Percentiles rank a stretch among this genome's conserved stretches.
phyloP scores from a whole-genome alignment of 2,888 invertebrate species.

The Agriopis marginaria region DNA sequence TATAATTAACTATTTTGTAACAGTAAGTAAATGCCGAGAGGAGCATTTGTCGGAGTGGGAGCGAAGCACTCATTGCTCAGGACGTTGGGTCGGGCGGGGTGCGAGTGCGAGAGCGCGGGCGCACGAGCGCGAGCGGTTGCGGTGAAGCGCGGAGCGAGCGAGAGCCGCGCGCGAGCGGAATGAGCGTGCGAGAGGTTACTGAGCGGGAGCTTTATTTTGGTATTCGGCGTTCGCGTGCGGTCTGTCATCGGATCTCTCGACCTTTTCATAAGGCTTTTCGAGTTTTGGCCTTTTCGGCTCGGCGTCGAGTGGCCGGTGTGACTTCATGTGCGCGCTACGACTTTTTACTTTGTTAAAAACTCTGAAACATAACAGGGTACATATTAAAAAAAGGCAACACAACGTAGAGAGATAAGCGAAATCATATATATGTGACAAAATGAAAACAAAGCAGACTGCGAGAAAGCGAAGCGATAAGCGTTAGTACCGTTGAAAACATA shows the following conservation, averaged over 20 bases:
- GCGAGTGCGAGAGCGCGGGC: slow-evolving; percentile 44
- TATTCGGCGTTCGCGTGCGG: slow-evolving; percentile 75
- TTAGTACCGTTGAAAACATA: slow-evolving; percentile 66
- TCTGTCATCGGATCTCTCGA: slow-evolving; percentile 82
- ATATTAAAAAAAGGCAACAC: slow-evolving; percentile 77
- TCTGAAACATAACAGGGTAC: slow-evolving; percentile 89
- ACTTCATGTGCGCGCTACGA: slow-evolving; percentile 99
- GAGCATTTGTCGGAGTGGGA: slow-evolving; percentile 65
- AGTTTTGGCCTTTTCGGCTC: slow-evolving; percentile 90
- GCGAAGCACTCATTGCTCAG: slow-evolving; percentile 50
- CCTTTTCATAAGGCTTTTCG: slow-evolving; percentile 87
- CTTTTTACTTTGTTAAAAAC: slow-evolving; percentile 99
- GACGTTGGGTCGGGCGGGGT: slow-evolving; percentile 42
- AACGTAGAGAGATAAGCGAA: slow-evolving; percentile 62
- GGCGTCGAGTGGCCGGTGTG: slow-evolving; percentile 96
- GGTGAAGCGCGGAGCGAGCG: slow-evolving; percentile 42
- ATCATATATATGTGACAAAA: slow-evolving; percentile 53
- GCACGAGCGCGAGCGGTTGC: slow-evolving; percentile 41
- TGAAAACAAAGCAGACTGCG: slow-evolving; percentile 58
- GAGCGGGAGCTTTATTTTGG: slow-evolving; percentile 73
- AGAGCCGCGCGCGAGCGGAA: slow-evolving; percentile 50
- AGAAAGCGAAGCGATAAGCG: slow-evolving; percentile 72
- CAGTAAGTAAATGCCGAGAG: slow-evolving; percentile 79
- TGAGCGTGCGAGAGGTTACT: slow-evolving; percentile 69
- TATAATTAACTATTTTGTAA: slow-evolving; percentile 64